phyloP scores from a whole-genome alignment of 2,113 vertebrate genomes.

The Neomonachus schauinslandi region DNA sequence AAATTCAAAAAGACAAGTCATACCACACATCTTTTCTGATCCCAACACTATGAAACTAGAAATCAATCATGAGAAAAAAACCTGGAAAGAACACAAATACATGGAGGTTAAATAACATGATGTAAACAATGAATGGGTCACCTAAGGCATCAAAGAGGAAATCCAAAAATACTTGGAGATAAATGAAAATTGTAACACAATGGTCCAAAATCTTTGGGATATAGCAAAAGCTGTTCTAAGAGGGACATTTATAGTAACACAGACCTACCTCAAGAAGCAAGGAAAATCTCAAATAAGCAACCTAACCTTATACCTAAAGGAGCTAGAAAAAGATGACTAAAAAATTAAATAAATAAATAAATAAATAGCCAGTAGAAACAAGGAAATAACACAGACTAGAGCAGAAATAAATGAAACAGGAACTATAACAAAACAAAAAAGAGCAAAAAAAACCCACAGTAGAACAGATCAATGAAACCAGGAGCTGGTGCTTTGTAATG shows the following conservation, averaged over 20 bases:
- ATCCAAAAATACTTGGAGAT: background rate
- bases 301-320: background rate
- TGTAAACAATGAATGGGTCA: background rate
- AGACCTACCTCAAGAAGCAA: background rate
- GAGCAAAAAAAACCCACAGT: background rate
- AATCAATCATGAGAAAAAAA: background rate
- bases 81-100: background rate
- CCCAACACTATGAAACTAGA: background rate
- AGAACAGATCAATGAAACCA: background rate
- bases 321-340: background rate
- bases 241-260: background rate
- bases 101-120: background rate
- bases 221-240: background rate
- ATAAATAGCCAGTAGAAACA: background rate
- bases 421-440: background rate
- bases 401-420: background rate
- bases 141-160: background rate
- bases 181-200: background rate
- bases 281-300: background rate
- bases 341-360: background rate
- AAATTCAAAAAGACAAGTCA: background rate
- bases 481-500: background rate
- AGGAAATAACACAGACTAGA: background rate
- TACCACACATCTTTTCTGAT: background rate
- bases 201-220: background rate